Conservation (phyloP, 2,888 invertebrate genomes). For the Mellilla xanthometata region DNA sequence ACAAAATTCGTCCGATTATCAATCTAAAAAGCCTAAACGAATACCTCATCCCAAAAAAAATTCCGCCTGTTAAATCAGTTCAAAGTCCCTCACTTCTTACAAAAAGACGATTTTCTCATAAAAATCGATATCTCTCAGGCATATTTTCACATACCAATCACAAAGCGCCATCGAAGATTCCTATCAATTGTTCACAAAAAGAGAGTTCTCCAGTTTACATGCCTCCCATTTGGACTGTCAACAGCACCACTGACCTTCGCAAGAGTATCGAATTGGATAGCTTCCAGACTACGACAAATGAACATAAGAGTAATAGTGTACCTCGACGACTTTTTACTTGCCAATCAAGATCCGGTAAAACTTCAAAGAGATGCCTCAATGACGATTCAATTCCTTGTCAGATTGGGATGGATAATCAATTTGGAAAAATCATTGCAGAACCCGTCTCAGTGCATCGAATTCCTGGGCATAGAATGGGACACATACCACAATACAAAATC, state of each 20-base stretch:
- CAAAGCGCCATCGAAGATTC: slow-evolving; percentile 2
- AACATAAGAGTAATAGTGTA: slow-evolving; percentile 23
- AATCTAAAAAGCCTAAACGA: slow-evolving; percentile 24
- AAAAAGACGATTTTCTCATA: slow-evolving; percentile 15
- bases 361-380: not conserved
- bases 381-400: slow-evolving; percentile 6
- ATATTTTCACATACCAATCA: slow-evolving; percentile 18
- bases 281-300: slow-evolving; percentile 10
- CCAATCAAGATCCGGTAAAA: slow-evolving; percentile 2
- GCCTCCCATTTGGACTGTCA: slow-evolving; percentile 25
- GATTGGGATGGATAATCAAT: slow-evolving; percentile 28
- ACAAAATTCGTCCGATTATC: slow-evolving; percentile 18
- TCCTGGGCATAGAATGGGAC: slow-evolving; percentile 25
- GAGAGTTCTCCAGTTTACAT: slow-evolving; percentile 15
- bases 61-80: slow-evolving; percentile 22
- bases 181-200: not conserved
- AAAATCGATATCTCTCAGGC: slow-evolving; percentile 19
- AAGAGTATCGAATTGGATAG: slow-evolving; percentile 24
- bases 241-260: slow-evolving; percentile 23
- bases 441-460: slow-evolving; percentile 17
- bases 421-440: slow-evolving; percentile 13
- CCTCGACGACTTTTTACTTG: slow-evolving; percentile 27
- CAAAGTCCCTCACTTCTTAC: slow-evolving; percentile 16
- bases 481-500: slow-evolving; percentile 18
- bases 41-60: slow-evolving; percentile 15